phyloP scores from a whole-genome alignment of 2,888 invertebrate genomes.

The Thera britannica region DNA sequence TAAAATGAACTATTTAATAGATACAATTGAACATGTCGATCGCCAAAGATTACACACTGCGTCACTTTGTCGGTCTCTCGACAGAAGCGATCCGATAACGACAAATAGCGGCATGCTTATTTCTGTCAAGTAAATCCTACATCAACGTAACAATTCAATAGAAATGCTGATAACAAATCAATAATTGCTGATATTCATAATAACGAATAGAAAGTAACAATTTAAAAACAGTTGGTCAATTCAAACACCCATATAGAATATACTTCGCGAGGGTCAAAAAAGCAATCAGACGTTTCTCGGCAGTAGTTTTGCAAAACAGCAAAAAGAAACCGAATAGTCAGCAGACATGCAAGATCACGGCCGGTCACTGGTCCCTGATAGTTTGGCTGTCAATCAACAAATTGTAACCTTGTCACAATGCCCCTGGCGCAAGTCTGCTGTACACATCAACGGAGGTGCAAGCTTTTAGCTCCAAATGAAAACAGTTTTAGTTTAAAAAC shows the following conservation, averaged over 20 bases:
- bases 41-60: slow-evolving; percentile 5
- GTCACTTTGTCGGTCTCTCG: slow-evolving; percentile 7
- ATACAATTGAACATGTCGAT: slow-evolving; percentile 1
- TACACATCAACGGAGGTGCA: slow-evolving; percentile 2
- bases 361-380: neutral
- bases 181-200: neutral
- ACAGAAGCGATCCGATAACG: slow-evolving; percentile 10
- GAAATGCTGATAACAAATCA: slow-evolving; percentile 2
- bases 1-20: neutral
- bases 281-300: neutral
- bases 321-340: neutral
- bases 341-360: slow-evolving; percentile 10
- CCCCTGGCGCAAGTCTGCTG: neutral
- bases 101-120: slow-evolving; percentile 4
- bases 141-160: neutral
- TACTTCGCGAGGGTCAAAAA: neutral
- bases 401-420: neutral
- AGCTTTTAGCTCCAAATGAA: neutral
- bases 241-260: neutral
- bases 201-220: neutral
- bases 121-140: neutral
- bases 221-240: neutral
- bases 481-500: slow-evolving; percentile 1
- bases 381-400: slow-evolving; percentile 3
- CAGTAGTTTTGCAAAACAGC: slow-evolving; percentile 1